A percentile compares a stretch with the other conserved stretches of the same genome.
Evolutionary conservation across 1,140 invertebrate species (phyloP).

Genomic region (Gonioctena quinquepunctata): DNA sequence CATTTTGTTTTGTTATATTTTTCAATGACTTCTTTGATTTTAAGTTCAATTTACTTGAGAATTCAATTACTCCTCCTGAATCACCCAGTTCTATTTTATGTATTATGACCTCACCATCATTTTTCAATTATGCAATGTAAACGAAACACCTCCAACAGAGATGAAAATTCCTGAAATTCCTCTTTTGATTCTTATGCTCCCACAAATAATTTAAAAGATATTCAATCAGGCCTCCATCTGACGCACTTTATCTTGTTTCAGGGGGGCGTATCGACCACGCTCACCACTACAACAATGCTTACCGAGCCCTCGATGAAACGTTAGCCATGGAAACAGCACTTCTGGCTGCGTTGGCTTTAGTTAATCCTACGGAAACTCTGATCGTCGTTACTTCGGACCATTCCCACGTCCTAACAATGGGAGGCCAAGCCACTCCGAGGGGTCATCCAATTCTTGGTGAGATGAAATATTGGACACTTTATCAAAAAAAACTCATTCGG

Average conservation of each 20-base stretch:
- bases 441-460: constrained; percentile 68
- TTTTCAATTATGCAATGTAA: too few relatives aligned
- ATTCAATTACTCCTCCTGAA: too few relatives aligned
- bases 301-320: constrained; percentile 78
- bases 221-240: not conserved
- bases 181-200: too few relatives aligned
- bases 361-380: constrained; percentile 73
- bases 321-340: constrained; percentile 76
- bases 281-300: constrained; percentile 80
- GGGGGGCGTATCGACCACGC: constrained; percentile 84
- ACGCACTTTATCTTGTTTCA: constrained; percentile 44
- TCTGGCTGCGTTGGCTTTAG: constrained; percentile 67
- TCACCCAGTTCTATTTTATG: too few relatives aligned
- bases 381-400: constrained; percentile 82
- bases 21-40: too few relatives aligned
- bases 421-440: constrained; percentile 67
- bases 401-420: constrained; percentile 79
- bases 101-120: too few relatives aligned
- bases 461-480: constrained; percentile 8
- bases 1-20: too few relatives aligned
- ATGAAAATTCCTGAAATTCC: too few relatives aligned
- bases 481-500: too few relatives aligned
- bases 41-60: too few relatives aligned
- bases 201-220: too few relatives aligned
- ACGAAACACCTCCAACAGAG: too few relatives aligned